phyloP scores from a whole-genome alignment of 2,113 vertebrate species.

The Trochalopteron elliotii region DNA sequence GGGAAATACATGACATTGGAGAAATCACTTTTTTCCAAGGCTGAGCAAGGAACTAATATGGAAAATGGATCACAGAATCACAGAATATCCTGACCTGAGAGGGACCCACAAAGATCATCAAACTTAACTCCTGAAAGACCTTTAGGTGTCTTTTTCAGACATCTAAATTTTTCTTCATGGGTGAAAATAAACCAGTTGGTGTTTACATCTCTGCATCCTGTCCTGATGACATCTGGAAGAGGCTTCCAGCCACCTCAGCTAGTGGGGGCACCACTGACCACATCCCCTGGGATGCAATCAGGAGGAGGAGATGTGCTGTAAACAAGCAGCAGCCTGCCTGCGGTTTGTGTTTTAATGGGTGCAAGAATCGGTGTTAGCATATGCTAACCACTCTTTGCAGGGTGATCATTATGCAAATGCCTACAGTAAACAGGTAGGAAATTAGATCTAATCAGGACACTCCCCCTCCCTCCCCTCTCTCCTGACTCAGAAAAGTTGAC shows the following conservation, averaged over 20 bases:
- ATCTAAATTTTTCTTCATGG: not conserved
- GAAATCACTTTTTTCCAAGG: not conserved
- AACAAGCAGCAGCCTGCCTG: not conserved
- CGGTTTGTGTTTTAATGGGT: conserved; percentile 16
- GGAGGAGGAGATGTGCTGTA: not conserved
- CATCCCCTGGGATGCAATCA: not conserved
- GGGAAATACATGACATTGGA: fast-evolving
- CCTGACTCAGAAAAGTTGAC: conserved; percentile 35
- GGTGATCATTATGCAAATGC: conserved; percentile 63
- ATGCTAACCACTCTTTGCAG: conserved; percentile 59
- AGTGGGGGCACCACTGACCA: not conserved
- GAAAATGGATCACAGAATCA: not conserved
- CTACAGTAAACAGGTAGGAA: conserved; percentile 68
- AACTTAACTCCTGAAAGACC: not conserved
- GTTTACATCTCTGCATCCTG: not conserved
- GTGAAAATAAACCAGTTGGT: not conserved
- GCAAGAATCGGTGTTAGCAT: conserved; percentile 22
- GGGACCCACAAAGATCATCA: not conserved
- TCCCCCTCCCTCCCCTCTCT: conserved; percentile 34
- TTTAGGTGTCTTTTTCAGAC: not conserved
- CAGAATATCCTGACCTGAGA: not conserved
- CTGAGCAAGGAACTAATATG: not conserved
- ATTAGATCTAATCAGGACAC: conserved; percentile 67
- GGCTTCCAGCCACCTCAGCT: not conserved
- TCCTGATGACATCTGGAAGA: not conserved